Percentiles rank a stretch among this genome's conserved stretches.
phyloP scores from a whole-genome alignment of 2,888 invertebrate genomes.

The Chorisops tibialis region DNA sequence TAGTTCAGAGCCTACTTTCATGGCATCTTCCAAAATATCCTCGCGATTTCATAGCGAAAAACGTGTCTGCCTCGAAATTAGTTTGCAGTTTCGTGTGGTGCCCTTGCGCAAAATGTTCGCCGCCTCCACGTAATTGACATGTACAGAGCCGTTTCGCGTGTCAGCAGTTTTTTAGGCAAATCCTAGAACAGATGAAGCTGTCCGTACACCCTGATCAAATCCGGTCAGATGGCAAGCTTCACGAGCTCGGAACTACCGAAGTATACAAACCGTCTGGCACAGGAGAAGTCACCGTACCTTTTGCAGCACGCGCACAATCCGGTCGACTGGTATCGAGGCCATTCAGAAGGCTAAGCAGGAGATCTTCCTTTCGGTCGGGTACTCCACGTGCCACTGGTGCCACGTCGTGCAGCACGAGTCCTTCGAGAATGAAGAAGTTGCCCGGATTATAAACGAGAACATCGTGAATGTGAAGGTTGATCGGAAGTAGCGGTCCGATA shows the following conservation, averaged over 20 bases:
- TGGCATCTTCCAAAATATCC: no score
- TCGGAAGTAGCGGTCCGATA: constrained; percentile 88
- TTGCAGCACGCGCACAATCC: constrained; percentile 93
- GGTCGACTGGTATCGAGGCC: constrained; percentile 92
- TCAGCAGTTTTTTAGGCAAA: constrained; percentile 19
- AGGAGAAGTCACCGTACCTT: constrained; percentile 88
- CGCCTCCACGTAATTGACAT: constrained; percentile 22
- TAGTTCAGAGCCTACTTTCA: no score
- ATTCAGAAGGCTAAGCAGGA: constrained; percentile 77
- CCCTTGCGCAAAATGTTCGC: neutral
- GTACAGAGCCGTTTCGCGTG: constrained; percentile 31
- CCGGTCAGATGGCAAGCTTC: constrained; percentile 8
- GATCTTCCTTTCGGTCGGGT: constrained; percentile 92
- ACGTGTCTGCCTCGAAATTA: no score
- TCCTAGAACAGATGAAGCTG: constrained; percentile 2
- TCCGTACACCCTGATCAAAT: constrained; percentile 6
- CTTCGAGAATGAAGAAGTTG: constrained; percentile 81
- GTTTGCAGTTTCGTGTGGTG: neutral
- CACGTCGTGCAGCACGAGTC: constrained; percentile 98
- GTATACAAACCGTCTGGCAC: constrained; percentile 65
- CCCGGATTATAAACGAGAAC: constrained; percentile 82
- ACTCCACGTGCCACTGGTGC: constrained; percentile 98
- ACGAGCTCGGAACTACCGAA: constrained; percentile 31
- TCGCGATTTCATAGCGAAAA: no score
- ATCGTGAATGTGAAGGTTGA: constrained; percentile 91